Conservation (phyloP, 2,888 invertebrate genomes). For the Andrena hattorfiana region DNA sequence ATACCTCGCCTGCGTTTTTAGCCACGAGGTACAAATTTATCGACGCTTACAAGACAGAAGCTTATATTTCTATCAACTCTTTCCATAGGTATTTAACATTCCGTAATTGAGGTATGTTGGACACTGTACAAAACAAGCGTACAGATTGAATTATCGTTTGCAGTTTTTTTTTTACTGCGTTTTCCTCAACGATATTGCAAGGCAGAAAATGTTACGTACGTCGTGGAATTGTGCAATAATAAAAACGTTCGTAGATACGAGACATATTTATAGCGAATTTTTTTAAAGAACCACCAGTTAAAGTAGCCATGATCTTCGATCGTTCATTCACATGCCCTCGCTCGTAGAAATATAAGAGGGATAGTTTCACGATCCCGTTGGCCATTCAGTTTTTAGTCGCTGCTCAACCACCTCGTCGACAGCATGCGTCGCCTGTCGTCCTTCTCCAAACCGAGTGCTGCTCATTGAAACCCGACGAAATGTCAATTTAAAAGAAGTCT, state of each 20-base stretch:
- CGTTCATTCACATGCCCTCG: conserved; percentile 30
- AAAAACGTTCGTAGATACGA: neutral
- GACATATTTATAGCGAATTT: neutral
- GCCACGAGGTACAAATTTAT: no score
- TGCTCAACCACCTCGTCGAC: conserved; percentile 58
- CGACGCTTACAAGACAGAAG: neutral
- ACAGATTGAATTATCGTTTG: neutral
- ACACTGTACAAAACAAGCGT: no score
- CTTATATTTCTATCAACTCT: no score
- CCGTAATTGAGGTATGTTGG: no score
- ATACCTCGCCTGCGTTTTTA: no score
- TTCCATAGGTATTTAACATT: no score
- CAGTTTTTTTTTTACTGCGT: neutral
- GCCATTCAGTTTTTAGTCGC: conserved; percentile 67
- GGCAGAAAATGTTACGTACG: neutral
- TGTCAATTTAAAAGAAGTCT: conserved; percentile 9
- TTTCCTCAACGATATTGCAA: neutral
- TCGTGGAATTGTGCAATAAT: neutral
- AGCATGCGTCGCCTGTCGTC: conserved; percentile 49
- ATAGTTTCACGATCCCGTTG: conserved; percentile 44
- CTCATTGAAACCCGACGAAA: conserved; percentile 16
- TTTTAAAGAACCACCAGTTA: neutral
- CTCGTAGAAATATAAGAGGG: conserved; percentile 50
- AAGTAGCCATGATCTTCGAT: conserved; percentile 21
- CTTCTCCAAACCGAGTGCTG: conserved; percentile 19